phyloP scores from a whole-genome alignment of 2,888 invertebrate genomes.

The Eupithecia abbreviata region DNA sequence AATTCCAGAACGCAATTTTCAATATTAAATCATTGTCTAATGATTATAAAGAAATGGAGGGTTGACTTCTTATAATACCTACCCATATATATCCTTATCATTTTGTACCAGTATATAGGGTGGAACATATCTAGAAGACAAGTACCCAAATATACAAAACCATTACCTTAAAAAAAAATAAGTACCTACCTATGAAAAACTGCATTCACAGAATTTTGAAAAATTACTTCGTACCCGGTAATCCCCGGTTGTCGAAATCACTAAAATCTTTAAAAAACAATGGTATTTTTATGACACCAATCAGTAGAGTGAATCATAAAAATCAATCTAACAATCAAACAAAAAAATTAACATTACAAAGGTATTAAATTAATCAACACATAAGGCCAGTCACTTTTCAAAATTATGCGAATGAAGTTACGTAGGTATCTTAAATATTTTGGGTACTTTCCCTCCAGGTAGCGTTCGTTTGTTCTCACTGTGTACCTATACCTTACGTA shows the following conservation, averaged over 20 bases:
- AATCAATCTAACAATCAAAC: no score
- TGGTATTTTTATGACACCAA: no score
- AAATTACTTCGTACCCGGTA: no score
- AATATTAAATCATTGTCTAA: constrained; percentile 85
- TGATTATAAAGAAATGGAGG: constrained; percentile 88
- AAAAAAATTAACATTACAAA: no score
- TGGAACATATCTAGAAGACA: neutral
- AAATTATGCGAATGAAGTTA: neutral
- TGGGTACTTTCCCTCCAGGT: neutral
- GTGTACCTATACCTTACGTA: neutral
- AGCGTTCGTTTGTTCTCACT: neutral
- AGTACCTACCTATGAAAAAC: no score
- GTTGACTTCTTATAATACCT: constrained; percentile 34
- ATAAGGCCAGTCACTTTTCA: neutral
- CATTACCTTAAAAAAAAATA: neutral
- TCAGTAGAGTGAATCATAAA: no score
- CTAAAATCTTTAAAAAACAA: no score
- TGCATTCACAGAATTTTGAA: no score
- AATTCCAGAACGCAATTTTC: constrained; percentile 85
- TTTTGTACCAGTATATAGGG: neutral
- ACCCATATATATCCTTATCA: neutral
- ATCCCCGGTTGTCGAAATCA: no score
- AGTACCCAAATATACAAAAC: neutral
- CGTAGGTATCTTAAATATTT: neutral
- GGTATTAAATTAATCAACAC: no score